Base-by-base conservation (phyloP, 2,888 invertebrate species). In the Dione vanillae region DNA sequence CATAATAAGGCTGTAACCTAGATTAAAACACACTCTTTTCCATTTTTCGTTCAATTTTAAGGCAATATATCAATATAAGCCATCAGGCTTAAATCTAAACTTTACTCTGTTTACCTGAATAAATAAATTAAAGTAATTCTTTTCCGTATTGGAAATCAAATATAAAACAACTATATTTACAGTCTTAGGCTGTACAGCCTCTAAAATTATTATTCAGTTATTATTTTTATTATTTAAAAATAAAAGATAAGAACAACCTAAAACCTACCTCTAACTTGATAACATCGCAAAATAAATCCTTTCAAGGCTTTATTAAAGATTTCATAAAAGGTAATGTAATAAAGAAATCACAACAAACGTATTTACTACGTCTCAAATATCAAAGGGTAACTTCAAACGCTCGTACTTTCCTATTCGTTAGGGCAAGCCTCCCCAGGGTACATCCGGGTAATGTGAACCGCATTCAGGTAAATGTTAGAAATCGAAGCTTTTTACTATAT, bases 341-440 rank as follows among this genome's bases (percentile, higher is more conserved):
- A 65, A 65, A 47, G 16, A 59, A 59, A 65, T 71, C 59, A 65
- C 47, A 65, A 47, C 16, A 52, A 68, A 59, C 59, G 19, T 20
- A 19, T 61, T 65, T 58, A 59, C 56, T 20, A 45, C 51, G 27
- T 54, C 51, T 62, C 65, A 71, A 71, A 71, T 69, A 71, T 69
- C 71, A 69, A 68, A 71, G 52, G 62, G 62, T 54, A 54, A 49
- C 67, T 59, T 67, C 49, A 45, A 64, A 52, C 37, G 40, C 45
- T 58, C 52, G 67, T 51, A 45, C 51, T 68, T 68, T 61, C 65
- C 69, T 65, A 65, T 71, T 67, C 51, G 58, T 58, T 45, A 14
- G 59, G 45, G 64, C 51, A 52, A 40, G 20, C 20, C 51, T 68
- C 62, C 35, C 61, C 35, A 20, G 19, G 45, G 61, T 49, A 52